These are phyloP conservation scores for Pharmacophagus antenor DNA, from an alignment of 2,888 invertebrate species.

Conservation along the genomic window DNA sequence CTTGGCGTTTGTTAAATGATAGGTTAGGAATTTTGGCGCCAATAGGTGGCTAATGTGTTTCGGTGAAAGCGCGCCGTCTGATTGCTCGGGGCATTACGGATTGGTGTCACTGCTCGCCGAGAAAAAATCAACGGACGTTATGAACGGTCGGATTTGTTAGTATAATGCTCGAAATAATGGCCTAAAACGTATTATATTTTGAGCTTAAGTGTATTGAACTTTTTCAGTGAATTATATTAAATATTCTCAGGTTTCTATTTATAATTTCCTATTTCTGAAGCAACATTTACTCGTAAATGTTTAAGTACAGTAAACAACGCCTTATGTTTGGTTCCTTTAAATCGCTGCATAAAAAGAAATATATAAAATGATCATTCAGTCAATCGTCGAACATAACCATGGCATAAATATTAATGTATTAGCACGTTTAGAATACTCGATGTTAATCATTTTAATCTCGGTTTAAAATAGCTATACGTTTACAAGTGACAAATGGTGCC, in stretches of 20 bases:
- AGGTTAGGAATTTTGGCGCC: slow-evolving; percentile 73
- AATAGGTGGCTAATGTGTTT: slow-evolving; percentile 44
- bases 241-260: too few species aligned
- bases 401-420: slow-evolving; percentile 26
- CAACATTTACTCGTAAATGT: too few species aligned
- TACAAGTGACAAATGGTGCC: slow-evolving; percentile 23
- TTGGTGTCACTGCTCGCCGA: slow-evolving; percentile 51
- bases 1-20: slow-evolving; percentile 44
- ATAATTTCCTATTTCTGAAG: too few species aligned
- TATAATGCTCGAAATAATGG: slow-evolving; percentile 21
- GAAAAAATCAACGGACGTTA: slow-evolving; percentile 37
- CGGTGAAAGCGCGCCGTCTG: slow-evolving; percentile 61
- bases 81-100: slow-evolving; percentile 51
- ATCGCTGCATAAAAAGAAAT: too few species aligned
- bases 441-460: slow-evolving; percentile 24
- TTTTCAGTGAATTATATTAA: neutral
- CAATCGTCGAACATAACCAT: slow-evolving; percentile 14
- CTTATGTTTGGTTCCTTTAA: too few species aligned
- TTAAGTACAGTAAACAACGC: too few species aligned
- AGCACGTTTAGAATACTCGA: slow-evolving; percentile 12
- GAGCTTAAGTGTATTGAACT: neutral
- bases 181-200: neutral
- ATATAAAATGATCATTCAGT: neutral
- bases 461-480: slow-evolving; percentile 11
- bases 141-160: slow-evolving; percentile 23